Evolutionary conservation across 2,888 invertebrate genomes (phyloP), one percentile per base, ranked within the genome.

Genomic region (Pogonocherus hispidulus): DNA sequence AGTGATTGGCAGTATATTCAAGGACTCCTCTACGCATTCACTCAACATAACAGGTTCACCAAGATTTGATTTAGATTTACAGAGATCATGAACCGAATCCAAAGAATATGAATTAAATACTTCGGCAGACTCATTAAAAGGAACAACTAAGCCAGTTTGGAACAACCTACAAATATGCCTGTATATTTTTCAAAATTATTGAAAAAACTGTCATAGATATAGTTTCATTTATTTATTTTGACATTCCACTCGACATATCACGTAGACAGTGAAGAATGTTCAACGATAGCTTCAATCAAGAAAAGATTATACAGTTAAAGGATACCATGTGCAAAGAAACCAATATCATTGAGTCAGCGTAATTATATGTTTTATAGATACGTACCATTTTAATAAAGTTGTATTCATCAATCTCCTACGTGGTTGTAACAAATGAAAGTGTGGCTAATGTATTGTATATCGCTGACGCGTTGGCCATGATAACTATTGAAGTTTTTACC

Each of bases 401-500:
- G 11, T 47, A 46, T 32, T 59, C 59, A 59, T 46, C 59, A 8
- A 20, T 11, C 49, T 62, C 49, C 51, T 22, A 49, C 22, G 14
- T 27, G 59, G 11, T 20, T 46, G 47, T 59, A 47, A 32, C 20
- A 51, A 49, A 62, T 62, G 62, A 62, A 62, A 62, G 62, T 62
- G 62, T 62, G 19, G 51, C 49, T 62, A 62, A 62, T 62, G 19
- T 11, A 62, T 51, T 62, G 51, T 62, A 41, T 51, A 49, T 62
- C n/a, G 51, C 37, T 49, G 60, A 60, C 51, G 62, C 35, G 62
- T 62, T 62, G 62, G 37, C 51, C 62, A 51, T 62, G 62, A 51
- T 62, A 62, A 51, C 62, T 35, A 51, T 37, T 22, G 62, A 51
- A 22, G 20, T 62, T 62, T 60, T 51, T 62, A 37, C 59, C 51